Percentiles rank a stretch among this genome's conserved stretches.
Evolutionary conservation across 2,888 invertebrate species (phyloP).

Genomic region (Merodon equestris): DNA sequence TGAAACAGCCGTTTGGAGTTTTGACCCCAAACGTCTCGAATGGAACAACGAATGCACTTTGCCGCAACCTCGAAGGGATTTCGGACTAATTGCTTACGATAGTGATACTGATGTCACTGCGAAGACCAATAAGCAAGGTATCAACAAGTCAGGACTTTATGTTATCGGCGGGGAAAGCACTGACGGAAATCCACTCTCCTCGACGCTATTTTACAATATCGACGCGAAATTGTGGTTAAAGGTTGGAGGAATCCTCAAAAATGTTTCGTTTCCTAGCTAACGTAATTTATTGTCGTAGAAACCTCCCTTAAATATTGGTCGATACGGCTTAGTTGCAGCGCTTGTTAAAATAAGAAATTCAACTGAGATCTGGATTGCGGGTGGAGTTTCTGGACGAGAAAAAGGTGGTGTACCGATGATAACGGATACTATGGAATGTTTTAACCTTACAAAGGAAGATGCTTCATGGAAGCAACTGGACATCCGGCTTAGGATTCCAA

Average conservation of each 20-base stretch:
- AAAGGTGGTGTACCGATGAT: slow-evolving; percentile 59
- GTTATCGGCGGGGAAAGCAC: slow-evolving; percentile 86
- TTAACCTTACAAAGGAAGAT: slow-evolving; percentile 58
- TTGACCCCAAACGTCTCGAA: slow-evolving; percentile 82
- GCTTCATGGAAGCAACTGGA: slow-evolving; percentile 39
- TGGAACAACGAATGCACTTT: slow-evolving; percentile 84
- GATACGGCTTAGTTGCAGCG: slow-evolving; percentile 72
- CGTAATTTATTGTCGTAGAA: slow-evolving; percentile 70
- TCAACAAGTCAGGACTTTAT: slow-evolving; percentile 80
- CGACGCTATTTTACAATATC: slow-evolving; percentile 71
- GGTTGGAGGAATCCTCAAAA: slow-evolving; percentile 68
- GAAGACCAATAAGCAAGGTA: slow-evolving; percentile 15
- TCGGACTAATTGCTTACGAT: slow-evolving; percentile 84
- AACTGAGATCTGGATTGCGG: slow-evolving; percentile 84
- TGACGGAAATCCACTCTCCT: slow-evolving; percentile 77
- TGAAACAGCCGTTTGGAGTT: slow-evolving; percentile 84
- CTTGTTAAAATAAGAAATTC: slow-evolving; percentile 63
- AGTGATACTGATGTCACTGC: slow-evolving; percentile 73
- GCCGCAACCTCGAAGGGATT: slow-evolving; percentile 83
- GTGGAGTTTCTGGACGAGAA: slow-evolving; percentile 81
- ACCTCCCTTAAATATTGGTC: slow-evolving; percentile 71
- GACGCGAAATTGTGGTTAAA: slow-evolving; percentile 70
- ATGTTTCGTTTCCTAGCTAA: too few relatives aligned
- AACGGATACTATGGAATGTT: slow-evolving; percentile 71
- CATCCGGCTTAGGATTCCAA: slow-evolving; percentile 51